Evolutionary conservation across 1,140 invertebrate genomes (phyloP), one percentile per base, ranked within the genome.

Genomic region (Pectinophora gossypiella): DNA sequence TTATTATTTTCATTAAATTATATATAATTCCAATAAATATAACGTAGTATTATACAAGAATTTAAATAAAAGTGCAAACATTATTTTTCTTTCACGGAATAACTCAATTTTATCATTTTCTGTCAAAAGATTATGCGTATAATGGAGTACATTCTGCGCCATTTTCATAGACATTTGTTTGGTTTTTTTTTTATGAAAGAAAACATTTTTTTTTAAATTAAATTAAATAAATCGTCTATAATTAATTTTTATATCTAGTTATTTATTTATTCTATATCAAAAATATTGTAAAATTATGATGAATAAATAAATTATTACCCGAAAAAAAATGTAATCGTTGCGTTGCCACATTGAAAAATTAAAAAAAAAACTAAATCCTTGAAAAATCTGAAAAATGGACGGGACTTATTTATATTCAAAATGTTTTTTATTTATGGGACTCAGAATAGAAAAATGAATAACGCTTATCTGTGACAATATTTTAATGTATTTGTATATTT

Each of bases 321-420:
- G 9, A 32, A 32, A 32, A 2, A 32, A 3, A 32, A 32, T 32
- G 4, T 32, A 12, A 32, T 32, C 2, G 9, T 32, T 32, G 9
- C 16, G 36, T 40, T 40, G 36, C 13, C 36, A 40, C 16, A 15
- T 6, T 40, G 1, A 40, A 40, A 40, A 16, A 6, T 3, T 15
- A 10, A 18, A 15, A 40, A 6, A 16, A 16, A 40, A 40, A 15
- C n/a, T 16, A 40, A 40, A 1, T 40, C 7, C 36, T 18, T 40
- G 10, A 3, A 40, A 40, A 40, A 40, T 15, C 12, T 40, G 36
- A 18, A 18, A 40, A 40, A 18, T 40, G 36, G 36, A 7, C 16
- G 36, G 16, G 15, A 40, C n/a, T 15, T 40, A 40, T 40, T 40
- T 40, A 15, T 40, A 2, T 40, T 40, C 36, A 40, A 40, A 40